Conservation (phyloP, 2,797 vertebrate genomes). For the Tadarida brasiliensis region DNA sequence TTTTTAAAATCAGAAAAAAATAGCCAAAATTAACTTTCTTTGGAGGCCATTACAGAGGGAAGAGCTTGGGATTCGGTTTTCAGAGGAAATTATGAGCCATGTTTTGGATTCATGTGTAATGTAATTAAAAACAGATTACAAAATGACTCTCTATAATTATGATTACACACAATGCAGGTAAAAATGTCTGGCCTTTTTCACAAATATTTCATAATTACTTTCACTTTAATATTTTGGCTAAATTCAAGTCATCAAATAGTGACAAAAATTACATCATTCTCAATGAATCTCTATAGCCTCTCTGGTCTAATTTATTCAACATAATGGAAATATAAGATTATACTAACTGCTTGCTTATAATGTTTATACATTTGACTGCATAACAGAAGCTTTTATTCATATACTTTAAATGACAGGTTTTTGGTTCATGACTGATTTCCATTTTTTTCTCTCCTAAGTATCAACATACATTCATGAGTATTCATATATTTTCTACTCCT, state of each 20-base stretch:
- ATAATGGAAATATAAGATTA: not conserved
- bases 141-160: constrained; percentile 21
- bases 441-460: constrained; percentile 46
- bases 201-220: constrained; percentile 39
- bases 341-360: not conserved
- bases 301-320: constrained; percentile 10
- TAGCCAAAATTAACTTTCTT: constrained; percentile 48
- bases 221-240: constrained; percentile 47
- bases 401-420: constrained; percentile 43
- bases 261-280: constrained; percentile 52
- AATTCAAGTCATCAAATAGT: constrained; percentile 50
- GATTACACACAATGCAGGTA: not conserved
- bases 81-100: constrained; percentile 23
- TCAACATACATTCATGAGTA: constrained; percentile 39
- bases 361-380: constrained; percentile 20
- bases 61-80: not conserved
- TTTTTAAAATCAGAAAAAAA: constrained; percentile 27
- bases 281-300: not conserved
- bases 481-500: not conserved
- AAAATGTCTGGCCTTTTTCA: not conserved
- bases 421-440: not conserved
- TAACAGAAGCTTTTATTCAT: constrained; percentile 20
- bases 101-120: not conserved
- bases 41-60: not conserved
- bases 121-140: constrained; percentile 54